A percentile compares a stretch with the other conserved stretches of the same genome.
These are phyloP conservation scores for Hybognathus amarus DNA, from an alignment of 2,797 vertebrate species.

Conservation along the genomic window DNA sequence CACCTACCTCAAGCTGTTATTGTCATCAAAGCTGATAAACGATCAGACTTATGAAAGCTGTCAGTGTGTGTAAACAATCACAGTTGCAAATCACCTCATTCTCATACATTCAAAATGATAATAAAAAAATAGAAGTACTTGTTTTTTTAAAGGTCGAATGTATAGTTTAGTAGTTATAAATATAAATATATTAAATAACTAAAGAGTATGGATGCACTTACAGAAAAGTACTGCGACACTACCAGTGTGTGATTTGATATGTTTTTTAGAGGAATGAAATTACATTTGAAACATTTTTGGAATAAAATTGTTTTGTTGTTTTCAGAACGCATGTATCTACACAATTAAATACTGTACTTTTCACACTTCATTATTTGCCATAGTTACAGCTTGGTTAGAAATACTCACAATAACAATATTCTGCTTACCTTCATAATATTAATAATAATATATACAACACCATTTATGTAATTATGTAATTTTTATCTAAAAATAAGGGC, in stretches of 20 bases:
- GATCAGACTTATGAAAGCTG: conserved; percentile 1
- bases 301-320: not conserved
- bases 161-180: not conserved
- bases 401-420: not conserved
- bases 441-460: not conserved
- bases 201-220: not conserved
- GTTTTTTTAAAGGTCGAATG: not conserved
- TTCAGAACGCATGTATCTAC: no score
- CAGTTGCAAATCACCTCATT: not conserved
- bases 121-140: not conserved
- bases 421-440: not conserved
- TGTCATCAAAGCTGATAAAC: conserved; percentile 19
- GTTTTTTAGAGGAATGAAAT: not conserved
- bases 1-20: not conserved
- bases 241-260: not conserved
- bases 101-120: conserved; percentile 5
- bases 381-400: not conserved
- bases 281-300: not conserved
- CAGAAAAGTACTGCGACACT: not conserved
- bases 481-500: no score
- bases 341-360: not conserved
- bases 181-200: not conserved
- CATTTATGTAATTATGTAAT: not conserved
- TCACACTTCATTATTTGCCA: not conserved
- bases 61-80: conserved; percentile 6